A percentile compares a stretch with the other conserved stretches of the same genome.
These are phyloP conservation scores for Drosophila pallidifrons DNA, from an alignment of 1,140 invertebrate genomes.

Conservation along the genomic window DNA sequence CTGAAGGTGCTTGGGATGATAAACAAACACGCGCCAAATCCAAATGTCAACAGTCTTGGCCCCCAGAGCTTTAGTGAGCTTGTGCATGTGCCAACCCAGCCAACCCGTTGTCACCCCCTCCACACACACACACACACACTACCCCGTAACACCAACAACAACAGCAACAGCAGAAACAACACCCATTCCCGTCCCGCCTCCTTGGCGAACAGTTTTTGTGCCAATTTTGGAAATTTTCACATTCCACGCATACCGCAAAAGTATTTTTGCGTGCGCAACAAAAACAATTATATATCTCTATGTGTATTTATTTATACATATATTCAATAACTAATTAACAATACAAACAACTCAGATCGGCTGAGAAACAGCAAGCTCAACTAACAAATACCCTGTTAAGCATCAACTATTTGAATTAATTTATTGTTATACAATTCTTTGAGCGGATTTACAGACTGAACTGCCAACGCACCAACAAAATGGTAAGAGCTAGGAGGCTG, in stretches of 20 bases:
- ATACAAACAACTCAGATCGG: constrained; percentile 44
- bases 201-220: constrained; percentile 38
- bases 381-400: background rate
- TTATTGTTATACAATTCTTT: background rate
- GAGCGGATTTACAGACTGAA: no score
- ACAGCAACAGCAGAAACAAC: background rate
- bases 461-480: no score
- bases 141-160: no score
- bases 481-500: no score
- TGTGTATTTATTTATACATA: constrained; percentile 25
- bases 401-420: background rate
- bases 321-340: constrained; percentile 71
- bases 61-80: constrained; percentile 31
- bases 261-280: constrained; percentile 54
- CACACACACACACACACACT: background rate
- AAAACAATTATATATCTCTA: constrained; percentile 29
- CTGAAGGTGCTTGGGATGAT: constrained; percentile 58
- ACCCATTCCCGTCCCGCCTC: constrained; percentile 2
- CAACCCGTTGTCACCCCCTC: background rate
- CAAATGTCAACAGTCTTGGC: constrained; percentile 66
- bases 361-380: background rate
- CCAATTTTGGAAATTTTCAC: constrained; percentile 64
- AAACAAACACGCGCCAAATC: constrained; percentile 73
- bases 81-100: constrained; percentile 5
- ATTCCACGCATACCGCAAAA: constrained; percentile 63